Evolutionary conservation across 2,888 invertebrate species (phyloP), one percentile per base, ranked within the genome.

Genomic region (Pterostichus madidus): DNA sequence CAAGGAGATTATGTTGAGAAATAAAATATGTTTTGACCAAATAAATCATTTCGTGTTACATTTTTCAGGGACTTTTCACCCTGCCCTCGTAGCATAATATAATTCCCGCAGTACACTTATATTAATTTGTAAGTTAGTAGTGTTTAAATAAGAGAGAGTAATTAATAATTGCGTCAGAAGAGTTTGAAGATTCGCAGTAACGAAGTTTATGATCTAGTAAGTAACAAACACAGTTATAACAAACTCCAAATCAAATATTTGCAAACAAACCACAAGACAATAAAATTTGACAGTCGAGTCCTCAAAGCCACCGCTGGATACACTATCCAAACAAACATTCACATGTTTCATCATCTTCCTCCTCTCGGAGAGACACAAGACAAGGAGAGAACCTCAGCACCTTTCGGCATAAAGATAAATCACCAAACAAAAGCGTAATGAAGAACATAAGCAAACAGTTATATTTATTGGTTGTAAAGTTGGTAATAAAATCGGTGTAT

Each of bases 401-500:
- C 49, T 5, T 49, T 10, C 49, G 8, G 8, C 17, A 13, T 17
- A n/a, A 8, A 80, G 73, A 80, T 80, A 80, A 80, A 80, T 80
- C 80, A 80, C 32, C 56, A 73, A 56, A 52, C 71, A 73, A 80
- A 53, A 71, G n/a, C 52, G 73, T 80, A 80, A 80, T 80, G 73
- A 80, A 56, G 17, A 24, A 49, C 82, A 52, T 53, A 71, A 84
- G 84, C 86, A 86, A 85, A 86, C 86, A 85, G 84, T 86, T 84
- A 86, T 86, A 86, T 86, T 86, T 86, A 86, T 86, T 83, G 86
- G 84, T 84, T 85, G 84, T 86, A 86, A 86, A 85, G 86, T 24
- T 84, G 85, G 86, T 84, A 86, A 86, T 86, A 86, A 86, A 86
- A 85, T 85, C 82, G 85, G 84, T 85, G 85, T 85, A 84, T 85